Conservation (phyloP, 2,797 vertebrate species). For the Pelodytes ibericus region DNA sequence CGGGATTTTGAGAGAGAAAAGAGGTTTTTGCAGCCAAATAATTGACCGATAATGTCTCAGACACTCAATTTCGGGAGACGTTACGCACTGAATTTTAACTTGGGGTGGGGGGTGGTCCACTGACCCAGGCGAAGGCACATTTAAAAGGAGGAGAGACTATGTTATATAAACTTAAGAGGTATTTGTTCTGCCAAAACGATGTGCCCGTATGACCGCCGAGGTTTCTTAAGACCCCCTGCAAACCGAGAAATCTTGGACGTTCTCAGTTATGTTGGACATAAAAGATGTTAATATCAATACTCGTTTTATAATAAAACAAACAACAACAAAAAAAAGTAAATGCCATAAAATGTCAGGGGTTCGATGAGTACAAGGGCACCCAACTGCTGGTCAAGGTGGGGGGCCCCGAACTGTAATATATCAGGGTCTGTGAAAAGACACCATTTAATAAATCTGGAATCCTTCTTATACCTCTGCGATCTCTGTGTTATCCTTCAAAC, state of each 20-base stretch:
- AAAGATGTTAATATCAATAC: not conserved
- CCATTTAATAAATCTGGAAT: constrained; percentile 42
- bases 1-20: no score
- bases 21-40: no score
- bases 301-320: not conserved
- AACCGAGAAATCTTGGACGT: not conserved
- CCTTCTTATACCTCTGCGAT: constrained; percentile 27
- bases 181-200: not conserved
- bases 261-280: not conserved
- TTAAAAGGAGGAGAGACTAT: no score
- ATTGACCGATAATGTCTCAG: no score
- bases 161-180: not conserved
- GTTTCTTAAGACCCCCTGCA: not conserved
- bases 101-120: no score
- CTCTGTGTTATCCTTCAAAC: not conserved
- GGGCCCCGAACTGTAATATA: constrained; percentile 25
- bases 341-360: not conserved
- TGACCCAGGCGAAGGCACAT: no score
- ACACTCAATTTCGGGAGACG: no score
- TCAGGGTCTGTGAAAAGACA: not conserved
- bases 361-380: constrained; percentile 9
- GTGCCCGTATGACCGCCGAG: not conserved
- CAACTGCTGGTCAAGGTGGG: constrained; percentile 50
- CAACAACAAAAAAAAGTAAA: not conserved
- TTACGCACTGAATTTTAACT: no score